Base-by-base conservation (phyloP, 2,888 invertebrate genomes). In the Limnephilus auricula region DNA sequence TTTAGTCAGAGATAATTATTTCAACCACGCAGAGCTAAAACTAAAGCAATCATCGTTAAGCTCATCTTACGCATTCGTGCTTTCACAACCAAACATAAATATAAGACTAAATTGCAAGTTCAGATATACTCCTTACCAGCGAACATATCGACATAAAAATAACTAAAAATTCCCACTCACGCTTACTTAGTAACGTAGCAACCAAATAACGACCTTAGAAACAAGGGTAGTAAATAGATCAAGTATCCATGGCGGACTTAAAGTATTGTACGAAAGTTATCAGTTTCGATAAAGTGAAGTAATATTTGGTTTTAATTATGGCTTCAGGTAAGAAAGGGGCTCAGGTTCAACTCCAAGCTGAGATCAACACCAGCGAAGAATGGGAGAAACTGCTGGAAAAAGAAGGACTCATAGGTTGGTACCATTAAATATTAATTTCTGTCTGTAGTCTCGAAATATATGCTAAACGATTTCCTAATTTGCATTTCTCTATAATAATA, bases 301-400 rank as follows among this genome's bases (percentile, higher is more conserved):
- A 65, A 65, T 25, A 65, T 65, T 65, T 65, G 5, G 5, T 25
- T 65, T 40, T 32, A 65, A 78, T 80, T 89, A 90, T 93, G 93
- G 95, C 95, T 90, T 95, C 96, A 96, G 96, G 96, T 95, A 98
- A 98, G 95, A 98, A 98, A 95, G 97, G 97, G 50, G 97, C 97
- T 82, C 97, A 97, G 93, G 97, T 97, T 25, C 98, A 98, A 94
- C 95, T 98, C 91, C 98, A 98, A 95, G 96, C 97, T 0, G 99
- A 99, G 94, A 96, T 99, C 79, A 97, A 96, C 93, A 98, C 96
- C 2, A 98, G 99, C 93, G 99, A 99, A 92, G 99, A 99, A 90
- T 98, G 98, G 97, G 96, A 97, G 90, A 98, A 97, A 94, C 97
- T 98, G 93, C 94, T 99, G 83, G 95, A 97, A 88, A 97, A 97